Percentiles rank a stretch among this genome's conserved stretches.
Conservation (phyloP, 2,888 invertebrate genomes). For the Electrophaes corylata region DNA sequence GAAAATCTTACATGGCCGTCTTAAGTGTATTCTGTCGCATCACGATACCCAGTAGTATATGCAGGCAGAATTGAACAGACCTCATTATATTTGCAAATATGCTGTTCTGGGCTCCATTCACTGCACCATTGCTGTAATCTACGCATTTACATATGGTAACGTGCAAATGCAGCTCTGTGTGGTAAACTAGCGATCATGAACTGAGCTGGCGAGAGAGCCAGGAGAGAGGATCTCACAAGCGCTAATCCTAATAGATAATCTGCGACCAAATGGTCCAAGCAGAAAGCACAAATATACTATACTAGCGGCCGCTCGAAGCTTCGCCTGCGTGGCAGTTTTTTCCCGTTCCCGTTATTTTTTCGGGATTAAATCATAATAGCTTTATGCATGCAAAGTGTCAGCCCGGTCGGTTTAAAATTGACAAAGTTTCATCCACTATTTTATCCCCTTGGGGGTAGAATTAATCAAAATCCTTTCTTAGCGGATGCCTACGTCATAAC, state of each 20-base stretch:
- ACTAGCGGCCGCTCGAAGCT: no score
- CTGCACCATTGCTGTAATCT: constrained; percentile 36
- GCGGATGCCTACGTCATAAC: no score
- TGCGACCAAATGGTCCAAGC: not conserved
- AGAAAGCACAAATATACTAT: not conserved
- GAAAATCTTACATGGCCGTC: no score
- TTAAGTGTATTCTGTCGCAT: not conserved
- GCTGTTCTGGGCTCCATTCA: constrained; percentile 26
- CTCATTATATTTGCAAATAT: constrained; percentile 43
- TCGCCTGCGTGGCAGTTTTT: no score
- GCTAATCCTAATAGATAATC: not conserved
- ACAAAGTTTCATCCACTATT: no score
- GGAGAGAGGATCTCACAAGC: not conserved
- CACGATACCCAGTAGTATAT: constrained; percentile 2
- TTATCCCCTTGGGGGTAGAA: no score
- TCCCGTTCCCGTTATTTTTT: no score
- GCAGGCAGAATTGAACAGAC: constrained; percentile 28
- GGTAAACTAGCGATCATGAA: constrained; percentile 35
- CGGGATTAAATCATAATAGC: no score
- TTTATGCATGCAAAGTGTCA: no score
- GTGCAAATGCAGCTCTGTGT: constrained; percentile 34
- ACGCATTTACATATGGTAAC: constrained; percentile 40
- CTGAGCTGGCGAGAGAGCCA: constrained; percentile 12
- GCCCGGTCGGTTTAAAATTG: no score
- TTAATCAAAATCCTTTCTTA: no score